Evolutionary conservation across 2,797 vertebrate genomes (phyloP), one percentile per base, ranked within the genome.

Genomic region (Galaxias olidus): DNA sequence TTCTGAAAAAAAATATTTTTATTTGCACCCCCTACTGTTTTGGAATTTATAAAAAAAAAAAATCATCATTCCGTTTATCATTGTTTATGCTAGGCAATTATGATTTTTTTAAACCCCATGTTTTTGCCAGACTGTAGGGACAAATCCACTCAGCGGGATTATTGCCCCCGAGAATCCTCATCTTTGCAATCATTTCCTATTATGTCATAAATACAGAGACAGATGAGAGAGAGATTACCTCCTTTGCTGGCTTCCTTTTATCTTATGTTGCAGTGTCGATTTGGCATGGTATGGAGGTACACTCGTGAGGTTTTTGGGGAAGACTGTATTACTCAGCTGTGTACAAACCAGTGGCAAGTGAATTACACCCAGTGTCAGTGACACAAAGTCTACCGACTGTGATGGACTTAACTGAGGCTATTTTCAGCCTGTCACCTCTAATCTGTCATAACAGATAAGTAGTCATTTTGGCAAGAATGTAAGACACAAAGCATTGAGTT

Each of bases 181-280:
- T 89, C 80, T 87, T 89, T 87, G 84, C 80, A 82, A 88, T 89
- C 86, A 89, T 87, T 69, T 78, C 80, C 77, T 84, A 87, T 89
- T 88, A 89, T 89, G 88, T 76, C 88, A 90, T 89, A 86, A 54
- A 86, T 84, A 83, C 66, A 75, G 80, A 87, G 81, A 82, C 86
- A 88, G 81, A 80, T 85, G 85, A 85, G 63, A 63, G 74, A 42
- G 67, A 79, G 86, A 89, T 90, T 90, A 90, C 68, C n/a, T n/a
- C n/a, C n/a, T n/a, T n/a, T n/a, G 71, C 72, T 80, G 66, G 74
- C 72, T 77, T 69, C 74, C 68, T 78, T 87, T 79, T 79, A 85
- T 84, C 84, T 74, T 87, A 85, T 86, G 86, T 74, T 83, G 70
- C 53, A 74, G 82, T 73, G 80, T 86, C 66, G 73, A 71, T 72